Evolutionary conservation across 2,888 invertebrate genomes (phyloP).

Genomic region (Chrysomela aeneicollis): DNA sequence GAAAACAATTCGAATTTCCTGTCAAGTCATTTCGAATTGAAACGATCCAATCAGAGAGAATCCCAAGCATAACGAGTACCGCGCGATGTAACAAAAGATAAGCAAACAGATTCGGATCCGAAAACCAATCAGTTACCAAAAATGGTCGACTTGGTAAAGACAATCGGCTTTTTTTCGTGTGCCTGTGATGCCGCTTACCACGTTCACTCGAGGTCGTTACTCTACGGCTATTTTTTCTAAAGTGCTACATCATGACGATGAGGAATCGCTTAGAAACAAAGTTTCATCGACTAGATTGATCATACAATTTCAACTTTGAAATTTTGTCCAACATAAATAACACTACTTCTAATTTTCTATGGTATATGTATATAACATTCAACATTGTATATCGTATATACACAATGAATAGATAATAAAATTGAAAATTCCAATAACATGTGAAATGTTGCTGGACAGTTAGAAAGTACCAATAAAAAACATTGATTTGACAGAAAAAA

Average conservation of each 20-base stretch:
- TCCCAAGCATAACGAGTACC: neutral
- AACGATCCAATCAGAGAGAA: neutral
- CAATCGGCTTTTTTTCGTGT: neutral
- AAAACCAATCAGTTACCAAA: neutral
- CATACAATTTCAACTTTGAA: no score
- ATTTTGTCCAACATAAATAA: no score
- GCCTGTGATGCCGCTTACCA: neutral
- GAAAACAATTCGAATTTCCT: conserved; percentile 1
- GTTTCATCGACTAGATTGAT: no score
- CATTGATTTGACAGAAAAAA: conserved; percentile 3
- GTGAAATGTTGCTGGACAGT: neutral
- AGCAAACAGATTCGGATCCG: conserved; percentile 2
- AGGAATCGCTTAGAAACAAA: no score
- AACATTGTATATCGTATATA: no score
- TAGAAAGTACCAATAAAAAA: conserved; percentile 4
- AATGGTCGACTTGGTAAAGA: conserved; percentile 3
- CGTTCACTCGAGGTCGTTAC: neutral
- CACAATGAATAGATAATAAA: neutral
- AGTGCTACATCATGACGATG: neutral
- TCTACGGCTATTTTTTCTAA: neutral
- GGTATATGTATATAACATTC: no score
- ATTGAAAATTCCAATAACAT: neutral
- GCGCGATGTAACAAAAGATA: conserved; percentile 5
- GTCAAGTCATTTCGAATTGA: neutral
- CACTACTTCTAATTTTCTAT: no score